Evolutionary conservation across 2,888 invertebrate species (phyloP), one percentile per base, ranked within the genome.

Genomic region (Nemapogon koenigi): DNA sequence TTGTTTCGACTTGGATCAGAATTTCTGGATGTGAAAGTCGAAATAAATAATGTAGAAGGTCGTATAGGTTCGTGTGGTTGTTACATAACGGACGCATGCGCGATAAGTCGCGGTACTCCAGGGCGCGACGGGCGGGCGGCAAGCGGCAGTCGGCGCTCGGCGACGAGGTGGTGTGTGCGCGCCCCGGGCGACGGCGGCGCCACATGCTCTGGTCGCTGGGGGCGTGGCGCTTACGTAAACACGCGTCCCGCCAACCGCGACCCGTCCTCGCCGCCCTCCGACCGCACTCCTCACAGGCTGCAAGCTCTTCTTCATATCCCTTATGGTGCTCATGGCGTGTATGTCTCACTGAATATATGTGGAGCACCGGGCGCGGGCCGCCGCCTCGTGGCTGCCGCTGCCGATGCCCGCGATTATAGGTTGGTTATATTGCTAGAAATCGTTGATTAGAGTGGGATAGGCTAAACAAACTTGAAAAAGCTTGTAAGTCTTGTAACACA

Each of bases 211-310:
- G 68, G 73, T 71, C 76, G 75, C 76, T 70, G 75, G 76, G 78
- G 78, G 78, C 76, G 78, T 78, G 78, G 76, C 78, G 78, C 75
- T 76, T 76, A 78, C 75, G 72, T 76, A 75, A 76, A 78, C 76
- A 78, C 70, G 75, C 71, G 71, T 55, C 56, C 46, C 53, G 55
- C 52, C 57, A 56, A 56, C 53, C n/a, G 26, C 32, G 59, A 55
- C 53, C 60, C 54, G 65, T 68, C 65, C 69, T 67, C 66, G 67
- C 67, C 66, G 62, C 62, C 64, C 66, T 62, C 62, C 61, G 71
- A 73, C n/a, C n/a, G n/a, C n/a, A n/a, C n/a, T n/a, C 75, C 73
- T 75, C 75, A 72, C 49, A 58, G n/a, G n/a, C n/a, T n/a, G n/a
- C n/a, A n/a, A n/a, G n/a, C n/a, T n/a, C n/a, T n/a, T n/a, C 6